Conservation (phyloP, 2,888 invertebrate species). For the Hetaerina titia region DNA sequence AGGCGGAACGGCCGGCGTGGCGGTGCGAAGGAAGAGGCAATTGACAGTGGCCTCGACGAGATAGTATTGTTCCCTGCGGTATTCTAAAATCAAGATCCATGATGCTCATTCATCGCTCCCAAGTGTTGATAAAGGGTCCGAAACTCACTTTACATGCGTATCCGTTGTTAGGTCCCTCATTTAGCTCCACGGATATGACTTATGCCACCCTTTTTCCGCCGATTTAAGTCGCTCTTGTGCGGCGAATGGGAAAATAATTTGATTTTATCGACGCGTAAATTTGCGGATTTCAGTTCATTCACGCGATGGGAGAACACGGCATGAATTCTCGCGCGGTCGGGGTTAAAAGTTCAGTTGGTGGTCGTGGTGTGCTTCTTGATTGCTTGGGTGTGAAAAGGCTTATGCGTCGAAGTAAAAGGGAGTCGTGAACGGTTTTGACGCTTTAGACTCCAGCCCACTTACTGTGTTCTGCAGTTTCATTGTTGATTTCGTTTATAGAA, state of each 20-base stretch:
- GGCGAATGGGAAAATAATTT: background rate
- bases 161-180: background rate
- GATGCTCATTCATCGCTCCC: background rate
- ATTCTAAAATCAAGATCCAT: background rate
- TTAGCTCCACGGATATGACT: background rate
- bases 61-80: background rate
- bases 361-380: background rate
- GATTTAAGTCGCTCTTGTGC: background rate
- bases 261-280: background rate
- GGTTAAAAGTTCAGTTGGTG: background rate
- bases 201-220: background rate
- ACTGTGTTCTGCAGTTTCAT: no score
- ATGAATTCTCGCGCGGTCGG: background rate
- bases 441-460: no score
- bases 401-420: background rate
- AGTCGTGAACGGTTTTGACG: no score
- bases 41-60: background rate
- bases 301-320: background rate
- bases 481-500: no score
- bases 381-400: background rate
- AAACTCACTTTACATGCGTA: background rate
- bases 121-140: background rate
- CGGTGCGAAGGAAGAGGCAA: background rate
- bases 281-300: background rate
- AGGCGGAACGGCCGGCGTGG: background rate